Evolutionary conservation across 2,888 invertebrate genomes (phyloP).

Genomic region (Chirona hameri): DNA sequence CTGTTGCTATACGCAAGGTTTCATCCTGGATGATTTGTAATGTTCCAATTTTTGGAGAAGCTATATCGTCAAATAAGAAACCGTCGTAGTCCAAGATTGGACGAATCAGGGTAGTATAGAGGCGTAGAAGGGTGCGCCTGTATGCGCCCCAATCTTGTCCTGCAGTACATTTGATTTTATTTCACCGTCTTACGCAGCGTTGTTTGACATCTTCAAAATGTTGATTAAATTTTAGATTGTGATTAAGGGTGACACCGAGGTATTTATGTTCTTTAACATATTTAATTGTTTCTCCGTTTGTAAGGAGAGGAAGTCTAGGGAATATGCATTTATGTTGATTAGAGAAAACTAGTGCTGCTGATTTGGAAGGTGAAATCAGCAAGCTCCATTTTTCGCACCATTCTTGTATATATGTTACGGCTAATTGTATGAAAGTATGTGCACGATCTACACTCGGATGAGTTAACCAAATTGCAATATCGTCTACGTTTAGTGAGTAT

Average conservation of each 20-base stretch:
- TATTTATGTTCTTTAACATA: background rate
- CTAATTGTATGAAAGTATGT: background rate
- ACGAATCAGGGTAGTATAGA: background rate
- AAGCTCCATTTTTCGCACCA: background rate
- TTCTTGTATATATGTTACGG: background rate
- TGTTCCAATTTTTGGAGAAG: background rate
- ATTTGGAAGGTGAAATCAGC: background rate
- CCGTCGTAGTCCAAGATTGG: background rate
- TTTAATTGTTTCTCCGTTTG: background rate
- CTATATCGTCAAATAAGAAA: background rate
- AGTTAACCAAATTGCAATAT: background rate
- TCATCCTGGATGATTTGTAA: background rate
- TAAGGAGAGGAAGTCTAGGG: background rate
- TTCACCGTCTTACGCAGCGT: background rate
- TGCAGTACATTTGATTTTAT: background rate
- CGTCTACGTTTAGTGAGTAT: background rate
- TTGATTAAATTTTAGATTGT: background rate
- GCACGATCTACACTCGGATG: background rate
- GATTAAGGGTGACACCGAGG: background rate
- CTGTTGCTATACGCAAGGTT: background rate
- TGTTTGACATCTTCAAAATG: background rate
- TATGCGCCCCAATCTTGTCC: background rate
- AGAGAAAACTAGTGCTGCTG: background rate
- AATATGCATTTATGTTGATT: background rate
- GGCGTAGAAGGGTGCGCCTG: background rate